Conservation (phyloP, 2,113 vertebrate species). For the Zosterops hypoxanthus region DNA sequence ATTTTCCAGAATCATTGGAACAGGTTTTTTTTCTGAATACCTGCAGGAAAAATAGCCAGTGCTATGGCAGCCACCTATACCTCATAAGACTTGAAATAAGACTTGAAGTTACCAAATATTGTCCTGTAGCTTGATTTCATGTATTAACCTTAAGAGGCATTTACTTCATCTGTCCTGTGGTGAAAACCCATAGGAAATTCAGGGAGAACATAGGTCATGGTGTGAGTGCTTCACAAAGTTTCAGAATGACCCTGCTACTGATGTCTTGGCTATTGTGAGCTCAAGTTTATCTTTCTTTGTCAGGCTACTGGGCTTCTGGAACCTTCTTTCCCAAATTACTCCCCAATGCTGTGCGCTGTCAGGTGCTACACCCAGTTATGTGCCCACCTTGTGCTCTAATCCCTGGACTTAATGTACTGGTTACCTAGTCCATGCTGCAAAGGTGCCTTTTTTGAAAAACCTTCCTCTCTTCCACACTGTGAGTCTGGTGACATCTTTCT, state of each 20-base stretch:
- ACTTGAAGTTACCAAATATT: background rate
- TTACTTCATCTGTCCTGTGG: background rate
- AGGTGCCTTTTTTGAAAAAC: background rate
- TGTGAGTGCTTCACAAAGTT: background rate
- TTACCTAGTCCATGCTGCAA: background rate
- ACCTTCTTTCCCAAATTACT: background rate
- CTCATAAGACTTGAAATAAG: background rate
- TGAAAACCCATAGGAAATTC: background rate
- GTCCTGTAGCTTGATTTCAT: background rate
- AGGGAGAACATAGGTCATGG: background rate
- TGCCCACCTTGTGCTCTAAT: background rate
- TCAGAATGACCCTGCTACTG: background rate
- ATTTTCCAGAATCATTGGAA: background rate
- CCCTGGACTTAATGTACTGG: rapidly evolving
- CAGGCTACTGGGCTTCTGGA: background rate
- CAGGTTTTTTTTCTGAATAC: background rate
- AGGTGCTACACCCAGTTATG: background rate
- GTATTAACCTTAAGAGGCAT: background rate
- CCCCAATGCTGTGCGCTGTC: rapidly evolving
- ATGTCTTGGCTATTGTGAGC: background rate
- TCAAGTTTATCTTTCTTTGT: background rate
- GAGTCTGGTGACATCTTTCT: background rate
- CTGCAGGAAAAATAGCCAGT: background rate
- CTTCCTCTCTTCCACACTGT: background rate
- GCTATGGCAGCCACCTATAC: background rate